Evolutionary conservation across 2,888 invertebrate genomes (phyloP), one percentile per base, ranked within the genome.

Genomic region (Lucinisca nassula): DNA sequence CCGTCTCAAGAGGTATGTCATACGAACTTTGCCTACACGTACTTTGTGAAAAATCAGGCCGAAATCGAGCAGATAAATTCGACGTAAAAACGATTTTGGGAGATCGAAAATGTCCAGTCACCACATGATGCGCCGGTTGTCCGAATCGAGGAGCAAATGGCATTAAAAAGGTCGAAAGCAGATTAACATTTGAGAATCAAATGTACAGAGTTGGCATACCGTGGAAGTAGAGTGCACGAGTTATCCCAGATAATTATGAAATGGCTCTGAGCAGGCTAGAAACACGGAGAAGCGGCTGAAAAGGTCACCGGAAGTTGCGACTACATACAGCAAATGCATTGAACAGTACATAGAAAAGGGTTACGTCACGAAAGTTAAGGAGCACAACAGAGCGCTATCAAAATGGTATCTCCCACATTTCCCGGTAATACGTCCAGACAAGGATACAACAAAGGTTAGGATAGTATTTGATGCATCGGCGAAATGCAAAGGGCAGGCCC

Each of bases 401-500:
- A 74, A 40, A 74, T 74, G 74, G 74, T 74, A 74, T 74, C 74
- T 74, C 40, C 74, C 74, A 21, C 74, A 74, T 74, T 74, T 74
- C 27, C 38, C 74, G 6, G 74, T 74, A 27, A 8, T 74, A 12
- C 38, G 40, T 38, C 38, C 24, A n/a, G 40, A 74, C 10, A 74
- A 74, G 51, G 21, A 75, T 1, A 80, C 84, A 24, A 82, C 75
- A 73, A 86, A 83, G 51, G 55, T 72, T 35, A 58, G 91, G n/a
- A 73, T 88, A 10, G 86, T 91, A 12, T 90, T 88, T 74, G 85
- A 90, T 61, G 86, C 84, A 38, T 85, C 82, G 17, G 83, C 86
- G 6, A 83, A 77, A 32, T 78, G 30, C 61, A 12, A 77, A 8
- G 75, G 75, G 14, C 14, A 79, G 10, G 88, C 79, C 24, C 37